Conservation (phyloP, 2,113 vertebrate species). For the Accipiter virgatus region DNA sequence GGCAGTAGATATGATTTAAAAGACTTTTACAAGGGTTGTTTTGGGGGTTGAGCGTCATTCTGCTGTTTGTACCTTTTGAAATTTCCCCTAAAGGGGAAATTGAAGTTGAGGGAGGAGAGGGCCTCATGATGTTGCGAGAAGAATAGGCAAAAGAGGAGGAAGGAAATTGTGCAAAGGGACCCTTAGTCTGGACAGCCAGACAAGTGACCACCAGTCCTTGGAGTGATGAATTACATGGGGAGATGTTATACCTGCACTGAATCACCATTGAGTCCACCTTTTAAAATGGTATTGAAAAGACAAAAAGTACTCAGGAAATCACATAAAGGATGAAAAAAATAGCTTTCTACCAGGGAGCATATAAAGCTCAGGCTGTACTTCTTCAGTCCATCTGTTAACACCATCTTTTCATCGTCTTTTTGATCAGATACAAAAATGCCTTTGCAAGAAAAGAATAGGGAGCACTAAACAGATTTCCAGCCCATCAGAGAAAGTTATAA, state of each 20-base stretch:
- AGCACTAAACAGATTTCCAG: background rate
- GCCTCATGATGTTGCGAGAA: background rate
- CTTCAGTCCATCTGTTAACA: background rate
- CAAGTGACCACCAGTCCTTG: background rate
- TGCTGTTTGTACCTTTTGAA: background rate
- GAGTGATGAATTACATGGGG: background rate
- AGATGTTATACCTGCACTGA: background rate
- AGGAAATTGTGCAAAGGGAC: background rate
- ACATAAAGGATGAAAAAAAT: background rate
- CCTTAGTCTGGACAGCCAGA: background rate
- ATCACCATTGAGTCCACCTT: background rate
- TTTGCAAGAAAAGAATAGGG: background rate
- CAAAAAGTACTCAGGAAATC: background rate
- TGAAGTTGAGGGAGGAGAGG: background rate
- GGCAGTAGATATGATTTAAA: background rate
- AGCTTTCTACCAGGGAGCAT: background rate
- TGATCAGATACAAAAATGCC: background rate
- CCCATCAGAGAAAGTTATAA: background rate
- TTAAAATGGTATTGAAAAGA: background rate
- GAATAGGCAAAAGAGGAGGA: background rate
- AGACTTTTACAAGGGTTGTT: background rate
- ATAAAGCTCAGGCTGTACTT: background rate
- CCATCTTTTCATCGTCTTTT: accelerated
- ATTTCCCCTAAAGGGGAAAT: background rate
- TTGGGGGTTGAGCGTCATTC: background rate